These are phyloP conservation scores for Eueremaeus valkanovi DNA, from an alignment of 2,888 invertebrate genomes.

Conservation along the genomic window DNA sequence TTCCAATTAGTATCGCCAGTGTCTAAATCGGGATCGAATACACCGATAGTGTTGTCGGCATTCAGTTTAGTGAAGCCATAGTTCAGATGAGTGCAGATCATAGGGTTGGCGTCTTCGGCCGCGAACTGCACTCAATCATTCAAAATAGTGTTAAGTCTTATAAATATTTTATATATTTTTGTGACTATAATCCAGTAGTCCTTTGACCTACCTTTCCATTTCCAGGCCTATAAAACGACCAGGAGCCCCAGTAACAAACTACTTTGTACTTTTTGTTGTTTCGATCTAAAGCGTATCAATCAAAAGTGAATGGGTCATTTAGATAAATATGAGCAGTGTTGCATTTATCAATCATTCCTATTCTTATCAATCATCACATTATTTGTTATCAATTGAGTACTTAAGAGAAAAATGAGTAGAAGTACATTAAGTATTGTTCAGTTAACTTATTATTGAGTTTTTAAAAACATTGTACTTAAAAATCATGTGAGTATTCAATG, in stretches of 20 bases:
- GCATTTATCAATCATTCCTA: no score
- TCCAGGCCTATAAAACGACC: conserved; percentile 34
- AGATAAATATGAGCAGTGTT: no score
- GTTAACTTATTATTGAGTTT: no score
- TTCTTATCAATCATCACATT: no score
- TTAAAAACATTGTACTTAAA: no score
- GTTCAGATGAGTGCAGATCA: conserved; percentile 68
- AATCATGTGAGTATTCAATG: no score
- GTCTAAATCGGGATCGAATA: conserved; percentile 61
- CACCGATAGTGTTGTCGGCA: conserved; percentile 61
- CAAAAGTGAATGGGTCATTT: background rate
- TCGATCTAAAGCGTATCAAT: conserved; percentile 20
- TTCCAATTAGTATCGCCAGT: conserved; percentile 58
- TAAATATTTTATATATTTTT: no score
- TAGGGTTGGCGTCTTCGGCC: conserved; percentile 13
- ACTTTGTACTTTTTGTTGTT: conserved; percentile 29
- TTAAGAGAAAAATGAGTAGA: no score
- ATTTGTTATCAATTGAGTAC: no score
- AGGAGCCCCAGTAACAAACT: conserved; percentile 39
- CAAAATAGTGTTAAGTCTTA: background rate
- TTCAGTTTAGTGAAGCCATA: conserved; percentile 68
- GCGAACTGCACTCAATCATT: background rate
- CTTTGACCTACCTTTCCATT: conserved; percentile 3
- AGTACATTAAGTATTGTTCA: no score
- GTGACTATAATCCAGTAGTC: no score